These are phyloP conservation scores for Bombus waltoni DNA, from an alignment of 1,140 invertebrate species.

Conservation along the genomic window DNA sequence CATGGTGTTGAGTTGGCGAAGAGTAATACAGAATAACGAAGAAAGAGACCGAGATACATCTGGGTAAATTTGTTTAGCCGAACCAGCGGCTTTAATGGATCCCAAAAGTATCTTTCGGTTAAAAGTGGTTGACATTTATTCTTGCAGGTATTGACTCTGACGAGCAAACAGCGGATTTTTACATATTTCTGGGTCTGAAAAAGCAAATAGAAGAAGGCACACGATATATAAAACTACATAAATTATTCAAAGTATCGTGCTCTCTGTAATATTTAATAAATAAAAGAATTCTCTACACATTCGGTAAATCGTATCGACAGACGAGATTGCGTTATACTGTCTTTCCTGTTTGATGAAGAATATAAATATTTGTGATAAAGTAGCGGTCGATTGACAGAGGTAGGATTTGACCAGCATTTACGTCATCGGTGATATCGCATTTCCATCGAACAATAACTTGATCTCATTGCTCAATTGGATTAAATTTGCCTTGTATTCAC, in stretches of 20 bases:
- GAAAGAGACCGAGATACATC: not conserved
- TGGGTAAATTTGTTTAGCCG: not conserved
- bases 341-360: not conserved
- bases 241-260: no score
- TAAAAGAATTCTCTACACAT: no score
- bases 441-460: slow-evolving; percentile 11
- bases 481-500: not conserved
- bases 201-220: no score
- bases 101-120: not conserved
- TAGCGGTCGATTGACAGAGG: no score
- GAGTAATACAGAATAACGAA: not conserved
- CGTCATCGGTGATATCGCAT: slow-evolving; percentile 7
- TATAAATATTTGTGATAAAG: not conserved
- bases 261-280: no score
- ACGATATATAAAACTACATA: no score
- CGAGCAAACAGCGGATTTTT: no score
- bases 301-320: no score
- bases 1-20: not conserved
- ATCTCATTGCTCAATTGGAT: slow-evolving; percentile 45
- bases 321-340: not conserved
- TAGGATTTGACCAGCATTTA: not conserved
- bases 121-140: not conserved
- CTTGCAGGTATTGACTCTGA: not conserved
- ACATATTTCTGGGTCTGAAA: not conserved
- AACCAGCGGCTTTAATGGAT: not conserved